A percentile compares a stretch with the other conserved stretches of the same genome.
These are phyloP conservation scores for Recurvirostra avosetta DNA, from an alignment of 2,113 vertebrate genomes.

Conservation along the genomic window DNA sequence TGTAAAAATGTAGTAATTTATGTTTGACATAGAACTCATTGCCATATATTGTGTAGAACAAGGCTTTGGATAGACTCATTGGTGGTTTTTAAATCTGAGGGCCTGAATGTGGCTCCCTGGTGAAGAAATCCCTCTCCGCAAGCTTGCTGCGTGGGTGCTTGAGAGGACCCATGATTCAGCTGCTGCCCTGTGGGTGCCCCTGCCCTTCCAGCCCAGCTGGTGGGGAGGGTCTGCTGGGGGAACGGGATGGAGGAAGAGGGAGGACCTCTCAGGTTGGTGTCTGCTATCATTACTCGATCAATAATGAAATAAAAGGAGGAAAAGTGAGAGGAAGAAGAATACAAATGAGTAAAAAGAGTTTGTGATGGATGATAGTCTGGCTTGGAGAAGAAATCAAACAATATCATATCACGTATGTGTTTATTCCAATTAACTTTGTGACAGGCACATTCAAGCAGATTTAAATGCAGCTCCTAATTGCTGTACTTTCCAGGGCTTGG, in stretches of 20 bases:
- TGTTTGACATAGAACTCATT: not conserved
- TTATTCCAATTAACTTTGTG: slow-evolving; percentile 29
- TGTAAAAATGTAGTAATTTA: not conserved
- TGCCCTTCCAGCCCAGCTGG: not conserved
- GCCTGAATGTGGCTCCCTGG: not conserved
- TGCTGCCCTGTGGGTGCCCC: not conserved
- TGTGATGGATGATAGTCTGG: not conserved
- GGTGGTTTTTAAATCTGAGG: not conserved
- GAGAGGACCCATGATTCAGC: not conserved
- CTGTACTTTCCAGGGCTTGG: not conserved
- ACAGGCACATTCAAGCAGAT: not conserved
- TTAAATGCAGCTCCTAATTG: slow-evolving; percentile 55
- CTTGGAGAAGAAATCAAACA: slow-evolving; percentile 30
- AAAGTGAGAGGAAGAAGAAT: not conserved
- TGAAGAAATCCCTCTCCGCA: not conserved
- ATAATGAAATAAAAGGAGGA: not conserved
- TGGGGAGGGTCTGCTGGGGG: not conserved
- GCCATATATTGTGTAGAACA: not conserved
- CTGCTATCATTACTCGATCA: not conserved
- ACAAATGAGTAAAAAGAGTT: not conserved
- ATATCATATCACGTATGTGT: not conserved
- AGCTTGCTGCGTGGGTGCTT: not conserved
- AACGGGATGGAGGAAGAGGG: not conserved
- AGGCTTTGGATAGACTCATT: not conserved
- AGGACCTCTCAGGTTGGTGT: not conserved